Percentiles rank a stretch among this genome's conserved stretches.
phyloP scores from a whole-genome alignment of 2,888 invertebrate species.

The Megalurothrips usitatus region DNA sequence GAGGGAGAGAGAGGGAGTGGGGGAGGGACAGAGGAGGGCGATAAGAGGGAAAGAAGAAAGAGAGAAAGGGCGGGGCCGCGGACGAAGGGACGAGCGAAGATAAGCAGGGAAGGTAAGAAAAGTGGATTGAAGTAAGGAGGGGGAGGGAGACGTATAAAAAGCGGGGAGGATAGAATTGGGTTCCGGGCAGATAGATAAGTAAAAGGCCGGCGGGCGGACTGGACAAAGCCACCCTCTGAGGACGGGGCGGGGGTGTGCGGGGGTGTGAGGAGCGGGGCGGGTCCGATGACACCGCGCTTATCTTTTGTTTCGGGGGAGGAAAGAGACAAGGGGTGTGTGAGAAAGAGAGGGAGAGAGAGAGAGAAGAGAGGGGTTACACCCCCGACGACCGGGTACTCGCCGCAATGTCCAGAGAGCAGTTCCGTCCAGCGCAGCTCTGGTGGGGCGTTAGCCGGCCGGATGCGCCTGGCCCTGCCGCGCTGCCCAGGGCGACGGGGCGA shows the following conservation, averaged over 20 bases:
- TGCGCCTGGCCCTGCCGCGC: too few species aligned
- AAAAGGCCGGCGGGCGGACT: not conserved
- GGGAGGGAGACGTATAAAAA: constrained; percentile 11
- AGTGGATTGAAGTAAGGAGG: not conserved
- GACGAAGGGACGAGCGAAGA: constrained; percentile 9
- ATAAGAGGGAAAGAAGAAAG: not conserved
- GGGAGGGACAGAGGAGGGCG: not conserved
- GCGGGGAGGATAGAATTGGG: not conserved
- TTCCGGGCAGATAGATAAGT: not conserved
- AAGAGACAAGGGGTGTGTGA: not conserved
- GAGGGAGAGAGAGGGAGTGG: constrained; percentile 23
- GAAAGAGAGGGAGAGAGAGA: constrained; percentile 14
- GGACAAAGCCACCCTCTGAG: not conserved
- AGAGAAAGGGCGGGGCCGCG: not conserved
- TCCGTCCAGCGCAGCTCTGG: too few species aligned
- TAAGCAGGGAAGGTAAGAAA: too few species aligned
- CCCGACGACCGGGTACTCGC: too few species aligned
- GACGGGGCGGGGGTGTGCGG: not conserved
- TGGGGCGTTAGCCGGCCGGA: too few species aligned
- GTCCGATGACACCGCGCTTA: not conserved
- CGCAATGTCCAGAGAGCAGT: too few species aligned
- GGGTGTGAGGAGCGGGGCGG: too few species aligned
- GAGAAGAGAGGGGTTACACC: too few species aligned
- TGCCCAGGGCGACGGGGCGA: too few species aligned
- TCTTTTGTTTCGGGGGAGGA: not conserved